Evolutionary conservation across 2,113 vertebrate species (phyloP).

Genomic region (Polypterus senegalus): DNA sequence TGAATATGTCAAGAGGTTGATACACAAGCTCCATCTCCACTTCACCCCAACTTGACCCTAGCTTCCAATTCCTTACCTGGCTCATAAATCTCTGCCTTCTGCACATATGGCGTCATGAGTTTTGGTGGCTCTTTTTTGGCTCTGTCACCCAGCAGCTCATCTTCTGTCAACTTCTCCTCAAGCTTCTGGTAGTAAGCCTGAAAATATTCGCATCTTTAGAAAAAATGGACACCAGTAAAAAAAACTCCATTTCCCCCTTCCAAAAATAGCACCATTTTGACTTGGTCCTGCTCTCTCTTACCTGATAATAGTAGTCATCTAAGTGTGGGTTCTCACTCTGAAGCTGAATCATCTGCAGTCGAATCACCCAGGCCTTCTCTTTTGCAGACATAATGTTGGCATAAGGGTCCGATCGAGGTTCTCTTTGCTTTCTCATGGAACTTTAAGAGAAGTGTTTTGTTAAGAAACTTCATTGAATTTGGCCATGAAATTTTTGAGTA

Average conservation of each 20-base stretch:
- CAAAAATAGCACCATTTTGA: background rate
- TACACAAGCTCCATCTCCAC: fast-evolving
- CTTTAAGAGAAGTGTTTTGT: slow-evolving; percentile 6
- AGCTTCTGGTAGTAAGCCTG: slow-evolving; percentile 76
- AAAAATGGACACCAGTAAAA: background rate
- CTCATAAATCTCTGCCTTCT: slow-evolving; percentile 66
- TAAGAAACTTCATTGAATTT: too few relatives aligned
- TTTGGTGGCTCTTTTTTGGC: slow-evolving; percentile 66
- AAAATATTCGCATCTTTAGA: background rate
- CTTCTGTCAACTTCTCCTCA: slow-evolving; percentile 67
- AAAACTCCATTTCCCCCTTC: background rate
- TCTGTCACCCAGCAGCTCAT: slow-evolving; percentile 61
- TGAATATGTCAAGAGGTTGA: background rate
- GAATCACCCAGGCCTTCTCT: slow-evolving; percentile 88
- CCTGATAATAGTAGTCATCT: slow-evolving; percentile 94
- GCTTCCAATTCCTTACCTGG: slow-evolving; percentile 49
- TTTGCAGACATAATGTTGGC: slow-evolving; percentile 69
- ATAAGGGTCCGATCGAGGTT: slow-evolving; percentile 52
- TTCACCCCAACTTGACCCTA: fast-evolving
- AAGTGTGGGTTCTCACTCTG: slow-evolving; percentile 76
- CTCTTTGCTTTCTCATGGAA: slow-evolving; percentile 47
- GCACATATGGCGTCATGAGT: slow-evolving; percentile 77
- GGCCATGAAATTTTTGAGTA: too few relatives aligned
- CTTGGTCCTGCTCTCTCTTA: slow-evolving; percentile 19
- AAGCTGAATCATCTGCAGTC: slow-evolving; percentile 86